Evolutionary conservation across 2,113 vertebrate species (phyloP), one percentile per base, ranked within the genome.

Genomic region (Apaloderma vittatum): DNA sequence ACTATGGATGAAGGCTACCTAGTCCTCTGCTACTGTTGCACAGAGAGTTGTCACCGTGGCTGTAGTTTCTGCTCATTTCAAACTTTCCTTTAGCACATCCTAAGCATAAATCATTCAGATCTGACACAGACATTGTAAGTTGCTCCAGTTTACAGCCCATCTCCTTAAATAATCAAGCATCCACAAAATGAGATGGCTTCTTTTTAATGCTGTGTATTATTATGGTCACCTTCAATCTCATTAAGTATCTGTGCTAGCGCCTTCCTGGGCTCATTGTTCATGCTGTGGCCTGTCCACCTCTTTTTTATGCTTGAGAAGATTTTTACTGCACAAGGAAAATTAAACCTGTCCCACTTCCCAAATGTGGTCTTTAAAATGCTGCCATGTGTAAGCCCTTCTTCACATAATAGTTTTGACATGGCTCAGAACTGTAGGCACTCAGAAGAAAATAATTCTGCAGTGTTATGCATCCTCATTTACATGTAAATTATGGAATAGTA

Each of bases 381-480:
- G 30, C 52, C 40, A 0, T 32, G 34, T 72, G 29, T 57, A 65
- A 93, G 29, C 72, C 59, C 32, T 26, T 94, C 72, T 78, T 85
- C 75, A 24, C 30, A 3, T 46, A 79, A 58, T n/a, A 15, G 9
- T 83, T 73, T 80, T 91, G 80, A 78, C 70, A 37, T 15, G 75
- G 23, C 76, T 91, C 57, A 71, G 71, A 94, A 78, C 59, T 76
- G 43, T 73, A 62, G 88, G 57, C 78, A 77, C 84, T 68, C 49
- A 62, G 62, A 96, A 63, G 61, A 87, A 95, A 88, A 70, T 71
- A 74, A 43, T 63, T 86, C 79, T 86, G 34, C 37, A 34, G 37
- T 40, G 17, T 88, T 91, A 52, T 75, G 30, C 61, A 86, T 90
- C 61, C 55, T 97, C 90, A 94, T 96, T 96, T 94, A 59, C 58